Conservation (phyloP, 64 coral and sea anemone species). For the Montipora capricornis region DNA sequence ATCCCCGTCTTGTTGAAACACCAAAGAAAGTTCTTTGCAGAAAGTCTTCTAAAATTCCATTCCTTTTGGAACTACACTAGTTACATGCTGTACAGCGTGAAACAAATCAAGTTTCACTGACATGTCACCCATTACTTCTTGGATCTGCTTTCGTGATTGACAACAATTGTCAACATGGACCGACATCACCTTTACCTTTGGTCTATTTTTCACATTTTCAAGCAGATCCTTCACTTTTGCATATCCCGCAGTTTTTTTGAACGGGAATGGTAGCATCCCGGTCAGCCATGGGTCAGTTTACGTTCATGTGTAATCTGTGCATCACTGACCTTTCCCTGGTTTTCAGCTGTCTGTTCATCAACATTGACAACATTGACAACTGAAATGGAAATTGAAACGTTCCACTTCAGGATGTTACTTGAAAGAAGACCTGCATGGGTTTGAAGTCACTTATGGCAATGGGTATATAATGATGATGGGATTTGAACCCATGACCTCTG, state of each 20-base stretch:
- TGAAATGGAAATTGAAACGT: too few species aligned
- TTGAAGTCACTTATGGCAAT: too few species aligned
- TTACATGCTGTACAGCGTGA: constrained; percentile 24
- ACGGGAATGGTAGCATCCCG: neutral
- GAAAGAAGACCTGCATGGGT: too few species aligned
- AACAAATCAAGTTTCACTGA: constrained; percentile 26
- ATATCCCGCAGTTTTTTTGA: neutral
- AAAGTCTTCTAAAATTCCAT: constrained; percentile 12
- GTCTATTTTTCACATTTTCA: neutral
- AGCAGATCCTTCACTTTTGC: neutral
- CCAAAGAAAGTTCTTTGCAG: constrained; percentile 24
- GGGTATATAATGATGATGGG: too few species aligned
- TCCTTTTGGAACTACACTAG: constrained; percentile 20
- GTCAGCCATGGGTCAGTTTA: neutral
- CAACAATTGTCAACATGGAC: constrained; percentile 16
- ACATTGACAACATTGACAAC: too few species aligned
- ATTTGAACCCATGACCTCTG: too few species aligned
- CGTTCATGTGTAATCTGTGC: too few species aligned
- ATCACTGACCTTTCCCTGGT: too few species aligned
- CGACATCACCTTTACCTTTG: neutral
- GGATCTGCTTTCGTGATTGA: constrained; percentile 22
- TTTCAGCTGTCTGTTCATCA: too few species aligned
- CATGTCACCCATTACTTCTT: neutral
- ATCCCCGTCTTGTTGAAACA: constrained; percentile 52
- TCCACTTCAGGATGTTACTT: too few species aligned